Evolutionary conservation across 2,113 vertebrate species (phyloP), one percentile per base, ranked within the genome.

Genomic region (Chamaetylas fuelleborni): DNA sequence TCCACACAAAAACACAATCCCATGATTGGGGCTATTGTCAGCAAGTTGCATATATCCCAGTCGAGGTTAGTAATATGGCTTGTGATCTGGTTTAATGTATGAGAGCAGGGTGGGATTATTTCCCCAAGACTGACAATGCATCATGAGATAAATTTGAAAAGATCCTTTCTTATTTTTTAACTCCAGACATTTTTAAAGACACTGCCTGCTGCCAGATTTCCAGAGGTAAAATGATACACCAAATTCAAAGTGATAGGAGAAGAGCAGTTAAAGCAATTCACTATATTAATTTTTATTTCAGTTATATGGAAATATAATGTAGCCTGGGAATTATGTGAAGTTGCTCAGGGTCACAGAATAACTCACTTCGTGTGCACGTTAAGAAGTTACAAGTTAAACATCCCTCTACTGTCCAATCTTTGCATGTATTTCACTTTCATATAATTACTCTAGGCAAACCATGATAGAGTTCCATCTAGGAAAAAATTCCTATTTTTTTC

Each of bases 241-340:
- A 70, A 45, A 80, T 81, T 80, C 3, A 2, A 80, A 84, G 43
- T 36, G 56, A 56, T 33, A 90, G 25, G 14, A 86, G 24, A 74
- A 61, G 18, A 76, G 11, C 43, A 72, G 47, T 69, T 91, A 61
- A 90, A 80, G 12, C 2, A 34, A 53, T 67, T 79, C 79, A 65
- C 31, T 71, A 71, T 51, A 61, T 81, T 93, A 88, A 69, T 92
- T 95, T 96, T 94, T 90, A 78, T 86, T 94, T 86, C 61, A 92
- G 60, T 84, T 86, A 69, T 71, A 65, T 47, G 48, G 72, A 93
- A 93, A 86, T 88, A 77, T 65, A 91, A 67, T 78, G 31, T 45
- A 88, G 45, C 25, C 43, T 73, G 43, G 64, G 84, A 94, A 96
- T 84, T 67, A 56, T 6, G 33, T 76, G 61, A 88, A 93, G 78